Percentiles rank a stretch among this genome's conserved stretches.
Conservation (phyloP, 92 coral and sea anemone species). For the Parazoanthus atlanticus region DNA sequence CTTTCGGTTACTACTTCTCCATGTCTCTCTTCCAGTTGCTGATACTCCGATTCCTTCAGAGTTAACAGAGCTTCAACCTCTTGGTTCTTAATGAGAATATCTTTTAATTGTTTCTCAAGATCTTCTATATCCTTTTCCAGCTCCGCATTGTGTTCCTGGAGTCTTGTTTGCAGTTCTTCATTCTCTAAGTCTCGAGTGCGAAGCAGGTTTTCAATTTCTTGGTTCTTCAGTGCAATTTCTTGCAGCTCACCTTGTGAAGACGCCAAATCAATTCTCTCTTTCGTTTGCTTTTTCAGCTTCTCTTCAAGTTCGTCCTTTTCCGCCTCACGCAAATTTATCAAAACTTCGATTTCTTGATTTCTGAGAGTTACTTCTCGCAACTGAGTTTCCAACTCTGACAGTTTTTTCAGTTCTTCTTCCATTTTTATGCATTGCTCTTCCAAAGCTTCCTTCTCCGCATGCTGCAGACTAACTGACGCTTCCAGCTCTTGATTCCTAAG, state of each 20-base stretch:
- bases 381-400: slow-evolving; percentile 57
- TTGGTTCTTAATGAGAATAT: slow-evolving; percentile 62
- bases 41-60: slow-evolving; percentile 70
- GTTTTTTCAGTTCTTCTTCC: slow-evolving; percentile 35
- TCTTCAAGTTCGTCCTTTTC: slow-evolving; percentile 72
- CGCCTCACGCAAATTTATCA: slow-evolving; percentile 54
- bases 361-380: slow-evolving; percentile 52
- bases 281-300: slow-evolving; percentile 65
- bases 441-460: slow-evolving; percentile 68
- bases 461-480: slow-evolving; percentile 10
- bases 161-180: slow-evolving; percentile 67
- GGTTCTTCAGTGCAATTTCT: slow-evolving; percentile 74
- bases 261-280: slow-evolving; percentile 71
- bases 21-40: slow-evolving; percentile 62
- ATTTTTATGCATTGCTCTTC: slow-evolving; percentile 53
- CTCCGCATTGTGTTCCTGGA: slow-evolving; percentile 72
- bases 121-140: slow-evolving; percentile 76
- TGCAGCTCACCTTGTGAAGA: slow-evolving; percentile 76
- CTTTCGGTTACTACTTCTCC: slow-evolving; percentile 60
- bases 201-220: slow-evolving; percentile 74
- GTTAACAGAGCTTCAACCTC: slow-evolving; percentile 76
- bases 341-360: slow-evolving; percentile 64
- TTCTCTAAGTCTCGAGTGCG: slow-evolving; percentile 80
- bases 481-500: slow-evolving; percentile 57
- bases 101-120: slow-evolving; percentile 67